phyloP scores from a whole-genome alignment of 2,113 vertebrate species.

The Varanus komodoensis region DNA sequence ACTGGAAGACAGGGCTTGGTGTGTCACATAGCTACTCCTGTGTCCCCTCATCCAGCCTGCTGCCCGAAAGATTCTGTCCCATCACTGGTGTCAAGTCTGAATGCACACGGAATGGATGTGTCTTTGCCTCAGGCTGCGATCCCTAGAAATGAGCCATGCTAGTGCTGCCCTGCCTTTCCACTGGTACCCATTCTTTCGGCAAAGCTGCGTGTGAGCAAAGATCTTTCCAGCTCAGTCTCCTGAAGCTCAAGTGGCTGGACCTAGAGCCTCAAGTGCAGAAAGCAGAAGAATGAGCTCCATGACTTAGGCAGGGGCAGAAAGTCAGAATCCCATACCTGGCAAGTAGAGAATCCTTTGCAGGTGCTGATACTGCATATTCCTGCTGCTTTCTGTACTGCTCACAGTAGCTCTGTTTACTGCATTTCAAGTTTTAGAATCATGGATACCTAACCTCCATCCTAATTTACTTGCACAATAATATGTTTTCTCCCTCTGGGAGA shows the following conservation, averaged over 20 bases:
- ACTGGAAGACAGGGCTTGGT: no score
- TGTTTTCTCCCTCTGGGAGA: neutral
- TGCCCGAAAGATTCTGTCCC: neutral
- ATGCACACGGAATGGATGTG: neutral
- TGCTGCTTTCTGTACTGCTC: neutral
- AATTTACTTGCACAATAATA: neutral
- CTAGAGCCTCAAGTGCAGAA: neutral
- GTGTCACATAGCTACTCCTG: no score
- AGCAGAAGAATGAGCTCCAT: neutral
- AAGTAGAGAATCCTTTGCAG: neutral
- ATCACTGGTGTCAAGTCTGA: neutral
- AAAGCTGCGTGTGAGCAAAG: neutral
- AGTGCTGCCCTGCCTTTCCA: neutral
- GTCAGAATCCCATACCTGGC: neutral
- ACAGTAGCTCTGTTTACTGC: neutral
- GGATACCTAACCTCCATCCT: neutral
- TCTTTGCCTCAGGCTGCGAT: neutral
- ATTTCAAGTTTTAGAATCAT: neutral
- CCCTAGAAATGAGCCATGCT: neutral
- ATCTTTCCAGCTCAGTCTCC: neutral
- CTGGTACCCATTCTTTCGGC: neutral
- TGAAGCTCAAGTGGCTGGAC: neutral
- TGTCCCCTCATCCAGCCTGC: no score
- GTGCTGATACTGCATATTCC: neutral
- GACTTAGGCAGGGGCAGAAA: neutral